Conservation (phyloP, 2,888 invertebrate genomes). For the Andricus quercusramuli region DNA sequence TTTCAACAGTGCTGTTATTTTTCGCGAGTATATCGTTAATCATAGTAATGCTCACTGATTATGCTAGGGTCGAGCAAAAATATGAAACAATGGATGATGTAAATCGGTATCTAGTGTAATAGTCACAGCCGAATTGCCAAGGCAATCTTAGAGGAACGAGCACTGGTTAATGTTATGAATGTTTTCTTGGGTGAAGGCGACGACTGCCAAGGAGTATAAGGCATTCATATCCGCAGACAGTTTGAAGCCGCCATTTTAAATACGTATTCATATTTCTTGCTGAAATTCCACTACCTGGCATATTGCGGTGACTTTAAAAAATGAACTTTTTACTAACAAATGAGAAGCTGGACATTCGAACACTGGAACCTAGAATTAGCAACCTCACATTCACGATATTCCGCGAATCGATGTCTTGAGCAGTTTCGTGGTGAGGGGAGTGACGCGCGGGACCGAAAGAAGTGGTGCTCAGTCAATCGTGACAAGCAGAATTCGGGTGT, state of each 20-base stretch:
- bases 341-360: neutral
- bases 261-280: conserved; percentile 66
- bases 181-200: neutral
- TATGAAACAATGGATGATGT: conserved; percentile 1
- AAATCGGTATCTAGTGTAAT: conserved; percentile 4
- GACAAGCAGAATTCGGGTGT: neutral
- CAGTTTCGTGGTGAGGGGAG: no score
- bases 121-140: neutral
- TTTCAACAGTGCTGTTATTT: neutral
- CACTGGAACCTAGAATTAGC: no score
- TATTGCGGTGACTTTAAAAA: conserved; percentile 44
- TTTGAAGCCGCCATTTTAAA: conserved; percentile 65
- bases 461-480: no score
- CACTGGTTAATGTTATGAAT: neutral
- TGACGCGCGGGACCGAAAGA: no score
- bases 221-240: conserved; percentile 59
- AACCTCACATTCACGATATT: no score
- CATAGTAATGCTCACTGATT: conserved; percentile 4
- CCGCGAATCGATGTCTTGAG: no score
- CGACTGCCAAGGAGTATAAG: conserved; percentile 39
- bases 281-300: conserved; percentile 51
- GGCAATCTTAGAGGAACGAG: neutral
- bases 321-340: neutral
- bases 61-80: conserved; percentile 4
- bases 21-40: neutral